Conservation (phyloP, 2,888 invertebrate genomes). For the Eristalis pertinax region DNA sequence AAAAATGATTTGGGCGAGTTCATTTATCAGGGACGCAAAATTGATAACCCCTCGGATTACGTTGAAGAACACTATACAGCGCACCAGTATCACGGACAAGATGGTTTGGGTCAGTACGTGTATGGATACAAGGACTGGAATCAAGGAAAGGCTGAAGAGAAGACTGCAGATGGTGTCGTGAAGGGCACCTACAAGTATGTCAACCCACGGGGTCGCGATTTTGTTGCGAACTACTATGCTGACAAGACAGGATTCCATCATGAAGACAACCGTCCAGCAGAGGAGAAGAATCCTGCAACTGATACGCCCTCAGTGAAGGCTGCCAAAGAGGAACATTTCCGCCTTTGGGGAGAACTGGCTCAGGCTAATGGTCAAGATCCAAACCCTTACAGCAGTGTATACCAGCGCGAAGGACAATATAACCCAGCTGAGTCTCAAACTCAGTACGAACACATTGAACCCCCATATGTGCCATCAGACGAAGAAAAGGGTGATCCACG, state of each 20-base stretch:
- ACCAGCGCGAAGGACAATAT: constrained; percentile 77
- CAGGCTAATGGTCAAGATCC: constrained; percentile 82
- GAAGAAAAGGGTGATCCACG: constrained; percentile 84
- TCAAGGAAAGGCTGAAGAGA: constrained; percentile 88
- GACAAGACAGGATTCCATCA: constrained; percentile 90
- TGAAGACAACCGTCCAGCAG: constrained; percentile 87
- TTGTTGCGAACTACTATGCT: constrained; percentile 85
- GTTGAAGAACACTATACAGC: constrained; percentile 88
- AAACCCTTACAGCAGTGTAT: constrained; percentile 80
- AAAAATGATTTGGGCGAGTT: constrained; percentile 79
- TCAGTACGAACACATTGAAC: constrained; percentile 78
- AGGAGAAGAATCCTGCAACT: constrained; percentile 84
- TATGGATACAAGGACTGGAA: constrained; percentile 89
- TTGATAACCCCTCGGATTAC: constrained; percentile 85
- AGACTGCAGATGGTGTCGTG: constrained; percentile 86
- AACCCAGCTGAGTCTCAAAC: constrained; percentile 76
- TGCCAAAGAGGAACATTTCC: constrained; percentile 87
- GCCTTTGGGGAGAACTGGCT: constrained; percentile 87
- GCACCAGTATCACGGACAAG: constrained; percentile 88
- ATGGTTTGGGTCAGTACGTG: constrained; percentile 86
- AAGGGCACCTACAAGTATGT: constrained; percentile 88
- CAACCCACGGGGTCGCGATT: constrained; percentile 82
- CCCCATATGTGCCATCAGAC: constrained; percentile 80
- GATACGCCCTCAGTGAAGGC: constrained; percentile 88
- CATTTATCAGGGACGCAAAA: constrained; percentile 83